These are phyloP conservation scores for Deroplatys truncata DNA, from an alignment of 2,888 invertebrate genomes.

Conservation along the genomic window DNA sequence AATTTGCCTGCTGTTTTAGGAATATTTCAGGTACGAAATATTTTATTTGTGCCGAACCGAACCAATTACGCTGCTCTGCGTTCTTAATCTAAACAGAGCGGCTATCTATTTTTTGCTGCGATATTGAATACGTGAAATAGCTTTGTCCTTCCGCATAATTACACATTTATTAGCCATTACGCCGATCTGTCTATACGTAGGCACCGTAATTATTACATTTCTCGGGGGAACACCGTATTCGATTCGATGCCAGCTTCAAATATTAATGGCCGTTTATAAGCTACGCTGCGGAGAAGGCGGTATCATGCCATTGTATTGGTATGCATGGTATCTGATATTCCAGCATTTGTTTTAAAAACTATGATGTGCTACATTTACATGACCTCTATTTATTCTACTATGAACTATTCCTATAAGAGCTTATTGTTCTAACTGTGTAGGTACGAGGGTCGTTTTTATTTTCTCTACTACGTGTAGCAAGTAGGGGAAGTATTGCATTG, in stretches of 20 bases:
- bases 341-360: too few species aligned
- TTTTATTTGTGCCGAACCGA: too few species aligned
- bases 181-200: not conserved
- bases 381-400: too few species aligned
- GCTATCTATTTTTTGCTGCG: not conserved
- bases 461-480: too few species aligned
- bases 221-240: not conserved
- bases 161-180: not conserved
- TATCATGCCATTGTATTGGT: not conserved
- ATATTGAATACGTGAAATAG: not conserved
- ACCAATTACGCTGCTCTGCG: not conserved
- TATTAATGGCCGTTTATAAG: not conserved
- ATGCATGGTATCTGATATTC: too few species aligned
- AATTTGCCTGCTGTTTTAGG: too few species aligned
- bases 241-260: not conserved
- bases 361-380: too few species aligned
- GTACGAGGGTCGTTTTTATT: too few species aligned
- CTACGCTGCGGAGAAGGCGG: not conserved
- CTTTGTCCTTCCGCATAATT: not conserved
- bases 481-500: too few species aligned
- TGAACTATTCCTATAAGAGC: too few species aligned
- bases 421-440: too few species aligned
- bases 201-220: not conserved
- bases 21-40: too few species aligned
- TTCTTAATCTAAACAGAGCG: not conserved